Evolutionary conservation across 2,888 invertebrate species (phyloP), one percentile per base, ranked within the genome.

Genomic region (Ennomos erosarius): DNA sequence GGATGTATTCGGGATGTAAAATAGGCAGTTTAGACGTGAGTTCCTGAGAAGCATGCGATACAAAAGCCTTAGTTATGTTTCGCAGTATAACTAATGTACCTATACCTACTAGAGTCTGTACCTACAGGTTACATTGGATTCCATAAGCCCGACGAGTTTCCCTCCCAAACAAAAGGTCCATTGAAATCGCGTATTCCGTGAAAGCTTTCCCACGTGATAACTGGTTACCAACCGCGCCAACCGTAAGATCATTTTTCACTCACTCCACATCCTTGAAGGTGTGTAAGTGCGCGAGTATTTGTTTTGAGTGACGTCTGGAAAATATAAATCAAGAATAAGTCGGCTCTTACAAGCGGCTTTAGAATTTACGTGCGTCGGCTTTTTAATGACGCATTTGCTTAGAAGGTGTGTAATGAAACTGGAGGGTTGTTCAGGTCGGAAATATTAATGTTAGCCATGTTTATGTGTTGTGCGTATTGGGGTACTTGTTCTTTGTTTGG

Each of bases 171-270:
- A 55, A 59, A 59, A 49, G 49, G 37, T 11, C 36, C 36, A 36
- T 60, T 58, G 55, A 60, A 65, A 43, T 51, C 39, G 43, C 37
- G 40, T 11, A 68, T 55, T 49, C 47, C 57, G 51, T 45, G 46
- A 65, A 67, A 64, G 61, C 61, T 49, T 42, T 51, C 59, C 37
- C 45, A 44, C 44, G 50, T 43, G 51, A 51, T 43, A 51, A 55
- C 49, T 49, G 26, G 26, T 26, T 6, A 26, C 12, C 50, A 46
- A 8, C 65, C 50, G 51, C 59, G 62, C 61, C 61, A 65, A 70
- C 66, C 65, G 67, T 63, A 69, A 67, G 71, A 79, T 84, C 82
- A 85, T 86, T 84, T 85, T 80, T 85, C 87, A 85, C 75, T 71
- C 69, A 44, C 54, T 47, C 56, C 59, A 54, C 70, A 65, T 68